Conservation (phyloP, 2,888 invertebrate genomes). For the Agrotis ipsilon region DNA sequence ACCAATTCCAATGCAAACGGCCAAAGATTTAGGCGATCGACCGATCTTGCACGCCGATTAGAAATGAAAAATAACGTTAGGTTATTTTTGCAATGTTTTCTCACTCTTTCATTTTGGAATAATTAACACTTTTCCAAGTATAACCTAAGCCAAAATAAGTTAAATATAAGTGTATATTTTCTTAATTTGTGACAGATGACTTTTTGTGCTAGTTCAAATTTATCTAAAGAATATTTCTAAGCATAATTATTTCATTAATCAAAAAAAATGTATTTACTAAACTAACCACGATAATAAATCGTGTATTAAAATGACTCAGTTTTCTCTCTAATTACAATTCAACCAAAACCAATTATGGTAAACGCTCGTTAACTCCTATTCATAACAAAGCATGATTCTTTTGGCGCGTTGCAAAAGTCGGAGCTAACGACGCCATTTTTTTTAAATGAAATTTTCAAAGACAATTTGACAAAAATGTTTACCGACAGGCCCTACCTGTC, state of each 20-base stretch:
- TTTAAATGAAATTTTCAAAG: not conserved
- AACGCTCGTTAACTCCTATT: not conserved
- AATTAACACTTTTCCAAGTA: not conserved
- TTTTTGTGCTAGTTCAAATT: slow-evolving; percentile 11
- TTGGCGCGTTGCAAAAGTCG: not conserved
- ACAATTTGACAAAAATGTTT: not conserved
- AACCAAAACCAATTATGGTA: slow-evolving; percentile 25
- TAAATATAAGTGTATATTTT: slow-evolving; percentile 20
- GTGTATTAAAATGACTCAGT: not conserved
- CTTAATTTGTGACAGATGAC: slow-evolving; percentile 45
- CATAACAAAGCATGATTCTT: not conserved
- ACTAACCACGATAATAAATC: slow-evolving; percentile 1
- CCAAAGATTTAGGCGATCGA: slow-evolving; percentile 30
- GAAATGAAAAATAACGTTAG: slow-evolving; percentile 4
- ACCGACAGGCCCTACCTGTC: not conserved
- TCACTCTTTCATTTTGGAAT: slow-evolving; percentile 12
- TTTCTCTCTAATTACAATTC: slow-evolving; percentile 6
- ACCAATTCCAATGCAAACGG: slow-evolving; percentile 26
- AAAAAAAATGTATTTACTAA: slow-evolving; percentile 5
- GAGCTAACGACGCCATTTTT: not conserved
- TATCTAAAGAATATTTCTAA: slow-evolving; percentile 8
- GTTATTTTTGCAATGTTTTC: slow-evolving; percentile 5
- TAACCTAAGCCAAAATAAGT: not conserved
- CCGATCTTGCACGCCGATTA: slow-evolving; percentile 40
- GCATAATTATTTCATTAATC: slow-evolving; percentile 1